A percentile compares a stretch with the other conserved stretches of the same genome.
phyloP scores from a whole-genome alignment of 2,113 vertebrate genomes.

The Pseudolaguvia tuberculata region DNA sequence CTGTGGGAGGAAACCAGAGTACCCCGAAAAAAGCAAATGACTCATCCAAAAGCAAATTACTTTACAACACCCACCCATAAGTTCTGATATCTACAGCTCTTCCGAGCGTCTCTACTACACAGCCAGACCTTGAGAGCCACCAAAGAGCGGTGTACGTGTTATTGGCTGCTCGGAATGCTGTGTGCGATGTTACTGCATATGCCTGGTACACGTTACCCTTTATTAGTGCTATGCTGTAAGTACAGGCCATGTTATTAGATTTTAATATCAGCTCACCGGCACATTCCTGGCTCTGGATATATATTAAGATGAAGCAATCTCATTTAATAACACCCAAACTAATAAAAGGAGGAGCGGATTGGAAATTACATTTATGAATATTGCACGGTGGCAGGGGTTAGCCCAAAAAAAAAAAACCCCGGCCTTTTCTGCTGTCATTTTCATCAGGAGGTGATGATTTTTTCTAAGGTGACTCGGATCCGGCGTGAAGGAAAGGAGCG shows the following conservation, averaged over 20 bases:
- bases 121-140: constrained; percentile 41
- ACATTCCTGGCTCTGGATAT: constrained; percentile 88
- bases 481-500: neutral
- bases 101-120: constrained; percentile 19
- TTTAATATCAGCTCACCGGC: constrained; percentile 98
- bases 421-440: constrained; percentile 84
- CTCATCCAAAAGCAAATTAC: neutral
- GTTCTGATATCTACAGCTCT: constrained; percentile 47
- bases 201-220: constrained; percentile 92
- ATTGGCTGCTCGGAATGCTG: constrained; percentile 80
- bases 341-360: constrained; percentile 98
- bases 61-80: neutral
- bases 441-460: constrained; percentile 55
- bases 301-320: constrained; percentile 99
- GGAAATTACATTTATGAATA: constrained; percentile 99
- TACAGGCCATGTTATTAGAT: constrained; percentile 99
- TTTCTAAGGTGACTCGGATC: constrained; percentile 38
- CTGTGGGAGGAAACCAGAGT: too few species aligned
- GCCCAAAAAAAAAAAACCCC: constrained; percentile 73
- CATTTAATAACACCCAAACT: constrained; percentile 99
- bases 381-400: constrained; percentile 89
- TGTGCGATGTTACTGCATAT: constrained; percentile 85
- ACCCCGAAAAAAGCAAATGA: neutral
- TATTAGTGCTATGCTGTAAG: constrained; percentile 97
- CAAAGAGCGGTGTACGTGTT: constrained; percentile 72